These are phyloP conservation scores for Celastrina argiolus DNA, from an alignment of 2,888 invertebrate genomes.

Conservation along the genomic window DNA sequence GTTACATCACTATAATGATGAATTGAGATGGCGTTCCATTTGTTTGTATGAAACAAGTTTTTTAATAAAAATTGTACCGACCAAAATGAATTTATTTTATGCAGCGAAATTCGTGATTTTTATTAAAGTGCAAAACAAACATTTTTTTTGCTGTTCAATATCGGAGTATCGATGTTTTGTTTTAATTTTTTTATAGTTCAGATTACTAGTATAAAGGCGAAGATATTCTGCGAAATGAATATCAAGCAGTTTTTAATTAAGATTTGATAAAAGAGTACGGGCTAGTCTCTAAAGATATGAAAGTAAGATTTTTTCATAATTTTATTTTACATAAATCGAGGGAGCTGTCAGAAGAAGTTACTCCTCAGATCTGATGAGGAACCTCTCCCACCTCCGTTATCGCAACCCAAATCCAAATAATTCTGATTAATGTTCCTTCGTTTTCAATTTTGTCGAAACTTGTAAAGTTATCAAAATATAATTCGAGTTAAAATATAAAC, in stretches of 20 bases:
- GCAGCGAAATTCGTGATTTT: too few species aligned
- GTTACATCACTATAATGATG: neutral
- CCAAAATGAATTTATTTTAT: too few species aligned
- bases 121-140: neutral
- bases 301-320: neutral
- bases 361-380: neutral
- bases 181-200: neutral
- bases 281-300: neutral
- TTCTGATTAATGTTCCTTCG: conserved; percentile 4
- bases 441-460: conserved; percentile 16
- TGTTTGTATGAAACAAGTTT: neutral
- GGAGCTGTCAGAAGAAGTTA: conserved; percentile 3
- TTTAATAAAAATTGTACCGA: too few species aligned
- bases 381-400: neutral
- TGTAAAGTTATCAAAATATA: conserved; percentile 19
- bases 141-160: too few species aligned
- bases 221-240: neutral
- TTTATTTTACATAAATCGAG: neutral
- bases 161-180: too few species aligned
- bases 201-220: neutral
- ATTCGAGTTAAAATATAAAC: conserved; percentile 17
- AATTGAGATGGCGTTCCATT: neutral
- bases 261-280: neutral
- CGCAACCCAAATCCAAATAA: conserved; percentile 1
- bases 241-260: neutral